phyloP scores from a whole-genome alignment of 1,140 invertebrate species.

The Micrasema minimum region DNA sequence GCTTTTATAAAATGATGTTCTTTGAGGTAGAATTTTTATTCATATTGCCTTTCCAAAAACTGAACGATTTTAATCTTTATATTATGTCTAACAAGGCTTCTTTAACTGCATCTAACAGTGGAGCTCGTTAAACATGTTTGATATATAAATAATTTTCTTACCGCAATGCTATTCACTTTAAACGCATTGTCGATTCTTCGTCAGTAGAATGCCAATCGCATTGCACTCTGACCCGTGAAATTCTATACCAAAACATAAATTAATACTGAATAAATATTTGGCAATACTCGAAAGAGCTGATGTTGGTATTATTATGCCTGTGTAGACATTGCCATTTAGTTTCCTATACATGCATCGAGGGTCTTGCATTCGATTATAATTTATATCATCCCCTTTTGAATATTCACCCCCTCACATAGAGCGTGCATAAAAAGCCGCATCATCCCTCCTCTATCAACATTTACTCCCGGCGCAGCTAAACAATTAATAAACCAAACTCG shows the following conservation, averaged over 20 bases:
- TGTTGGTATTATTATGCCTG: constrained; percentile 6
- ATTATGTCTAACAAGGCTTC: too few species aligned
- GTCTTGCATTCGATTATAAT: constrained; percentile 38
- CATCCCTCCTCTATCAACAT: constrained; percentile 40
- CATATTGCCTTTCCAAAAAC: too few species aligned
- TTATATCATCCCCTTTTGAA: not conserved
- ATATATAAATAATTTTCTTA: too few species aligned
- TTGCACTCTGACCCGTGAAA: constrained; percentile 26
- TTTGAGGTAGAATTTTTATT: too few species aligned
- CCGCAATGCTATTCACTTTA: constrained; percentile 4
- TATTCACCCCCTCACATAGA: constrained; percentile 7
- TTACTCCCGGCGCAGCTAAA: constrained; percentile 22
- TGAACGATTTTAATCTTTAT: too few species aligned
- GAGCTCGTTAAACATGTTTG: too few species aligned
- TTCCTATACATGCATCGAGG: constrained; percentile 15
- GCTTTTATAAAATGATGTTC: too few species aligned
- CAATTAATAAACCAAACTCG: constrained; percentile 49
- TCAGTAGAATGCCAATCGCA: constrained; percentile 7
- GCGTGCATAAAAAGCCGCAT: constrained; percentile 44
- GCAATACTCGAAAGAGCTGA: constrained; percentile 20
- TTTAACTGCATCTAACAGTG: too few species aligned
- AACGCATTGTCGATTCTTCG: constrained; percentile 2
- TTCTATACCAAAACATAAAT: constrained; percentile 29
- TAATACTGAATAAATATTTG: constrained; percentile 45
- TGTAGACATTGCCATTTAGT: constrained; percentile 5